phyloP scores from a whole-genome alignment of 1,140 invertebrate species.

The Trachymyrmex septentrionalis region DNA sequence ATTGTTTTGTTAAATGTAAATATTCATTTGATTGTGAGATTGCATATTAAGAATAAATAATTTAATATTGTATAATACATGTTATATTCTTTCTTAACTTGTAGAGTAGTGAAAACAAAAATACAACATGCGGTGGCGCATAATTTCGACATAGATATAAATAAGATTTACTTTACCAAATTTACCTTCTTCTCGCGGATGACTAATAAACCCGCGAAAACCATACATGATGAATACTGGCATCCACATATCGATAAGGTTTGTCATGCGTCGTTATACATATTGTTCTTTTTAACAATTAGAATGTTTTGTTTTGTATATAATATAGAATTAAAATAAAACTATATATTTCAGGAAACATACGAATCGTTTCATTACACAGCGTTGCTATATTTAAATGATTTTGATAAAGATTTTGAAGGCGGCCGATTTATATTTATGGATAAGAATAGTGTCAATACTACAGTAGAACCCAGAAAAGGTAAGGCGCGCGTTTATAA shows the following conservation, averaged over 20 bases:
- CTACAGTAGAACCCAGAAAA: constrained; percentile 92
- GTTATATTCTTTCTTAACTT: constrained; percentile 55
- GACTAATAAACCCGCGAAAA: constrained; percentile 89
- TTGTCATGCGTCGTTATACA: constrained; percentile 66
- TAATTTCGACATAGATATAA: constrained; percentile 90
- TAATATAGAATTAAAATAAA: constrained; percentile 30
- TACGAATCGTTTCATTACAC: constrained; percentile 96
- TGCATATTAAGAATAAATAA: too few relatives aligned
- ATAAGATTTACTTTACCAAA: constrained; percentile 92
- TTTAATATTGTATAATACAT: background rate
- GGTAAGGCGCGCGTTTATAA: constrained; percentile 83
- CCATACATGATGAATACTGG: constrained; percentile 95
- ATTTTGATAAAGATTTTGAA: constrained; percentile 92
- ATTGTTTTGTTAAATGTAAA: background rate
- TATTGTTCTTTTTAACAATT: background rate
- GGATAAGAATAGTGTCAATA: constrained; percentile 90
- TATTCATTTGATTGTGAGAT: constrained; percentile 3
- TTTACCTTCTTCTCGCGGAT: constrained; percentile 95
- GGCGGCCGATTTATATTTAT: constrained; percentile 94
- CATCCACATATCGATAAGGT: constrained; percentile 95
- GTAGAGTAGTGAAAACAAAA: constrained; percentile 90
- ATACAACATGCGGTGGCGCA: constrained; percentile 92
- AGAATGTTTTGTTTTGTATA: background rate
- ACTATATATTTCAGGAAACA: constrained; percentile 89
- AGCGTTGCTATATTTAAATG: constrained; percentile 92